Conservation (phyloP, 1,140 invertebrate genomes). For the Eurytemora carolleeae region DNA sequence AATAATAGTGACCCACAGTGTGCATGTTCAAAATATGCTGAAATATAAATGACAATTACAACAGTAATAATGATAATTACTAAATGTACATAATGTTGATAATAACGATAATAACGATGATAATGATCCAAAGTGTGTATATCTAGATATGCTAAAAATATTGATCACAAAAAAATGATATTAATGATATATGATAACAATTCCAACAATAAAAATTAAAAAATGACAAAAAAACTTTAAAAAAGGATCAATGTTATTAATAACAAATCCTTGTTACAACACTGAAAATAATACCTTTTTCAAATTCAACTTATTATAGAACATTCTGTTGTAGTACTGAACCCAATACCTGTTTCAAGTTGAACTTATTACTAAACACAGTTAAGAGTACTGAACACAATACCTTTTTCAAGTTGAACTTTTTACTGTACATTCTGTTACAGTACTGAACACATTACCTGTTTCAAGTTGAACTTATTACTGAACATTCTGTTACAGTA, state of each 20-base stretch:
- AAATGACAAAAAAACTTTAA: too few relatives aligned
- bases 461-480: conserved; percentile 22
- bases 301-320: conserved; percentile 23
- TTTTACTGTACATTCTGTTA: too few relatives aligned
- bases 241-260: too few relatives aligned
- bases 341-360: too few relatives aligned
- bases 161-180: not conserved
- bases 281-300: too few relatives aligned
- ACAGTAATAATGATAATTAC: not conserved
- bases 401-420: too few relatives aligned
- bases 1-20: not conserved
- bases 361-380: too few relatives aligned
- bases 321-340: conserved; percentile 22
- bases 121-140: not conserved
- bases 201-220: too few relatives aligned
- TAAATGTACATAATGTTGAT: not conserved
- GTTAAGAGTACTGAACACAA: too few relatives aligned
- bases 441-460: too few relatives aligned
- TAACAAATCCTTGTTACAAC: too few relatives aligned
- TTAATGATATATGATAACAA: too few relatives aligned
- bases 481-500: conserved; percentile 36
- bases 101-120: not conserved
- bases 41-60: not conserved
- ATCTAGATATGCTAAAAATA: not conserved
- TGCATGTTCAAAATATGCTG: not conserved